phyloP scores from a whole-genome alignment of 2,888 invertebrate species.

The Leucozona laternaria region DNA sequence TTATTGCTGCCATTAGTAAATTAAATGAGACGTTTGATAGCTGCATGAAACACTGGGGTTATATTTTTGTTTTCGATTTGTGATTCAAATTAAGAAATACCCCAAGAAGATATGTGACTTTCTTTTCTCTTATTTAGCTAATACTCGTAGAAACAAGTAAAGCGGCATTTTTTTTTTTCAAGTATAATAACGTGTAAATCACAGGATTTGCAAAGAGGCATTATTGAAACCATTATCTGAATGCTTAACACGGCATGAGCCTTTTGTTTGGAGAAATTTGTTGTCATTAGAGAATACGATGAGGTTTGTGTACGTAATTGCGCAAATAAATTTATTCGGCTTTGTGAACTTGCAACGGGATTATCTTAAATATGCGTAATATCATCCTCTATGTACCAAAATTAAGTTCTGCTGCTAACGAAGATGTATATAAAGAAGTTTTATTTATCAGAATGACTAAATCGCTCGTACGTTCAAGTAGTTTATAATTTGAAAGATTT shows the following conservation, averaged over 20 bases:
- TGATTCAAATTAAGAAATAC: slow-evolving; percentile 25
- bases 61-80: slow-evolving; percentile 16
- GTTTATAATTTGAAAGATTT: too few relatives aligned
- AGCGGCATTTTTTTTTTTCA: background rate
- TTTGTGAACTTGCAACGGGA: background rate
- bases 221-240: background rate
- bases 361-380: too few relatives aligned
- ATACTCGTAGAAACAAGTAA: background rate
- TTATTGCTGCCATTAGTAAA: slow-evolving; percentile 14
- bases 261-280: background rate
- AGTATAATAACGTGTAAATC: background rate
- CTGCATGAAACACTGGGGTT: background rate
- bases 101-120: background rate
- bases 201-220: background rate
- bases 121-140: background rate
- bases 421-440: background rate
- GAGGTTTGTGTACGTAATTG: background rate
- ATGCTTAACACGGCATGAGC: background rate
- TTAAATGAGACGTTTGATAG: slow-evolving; percentile 22
- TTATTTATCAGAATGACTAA: background rate
- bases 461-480: too few relatives aligned
- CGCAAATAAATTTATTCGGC: background rate
- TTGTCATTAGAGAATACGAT: background rate
- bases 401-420: background rate
- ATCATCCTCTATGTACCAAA: background rate